These are phyloP conservation scores for Geotrypetes seraphini DNA, from an alignment of 2,797 vertebrate genomes.

Conservation along the genomic window DNA sequence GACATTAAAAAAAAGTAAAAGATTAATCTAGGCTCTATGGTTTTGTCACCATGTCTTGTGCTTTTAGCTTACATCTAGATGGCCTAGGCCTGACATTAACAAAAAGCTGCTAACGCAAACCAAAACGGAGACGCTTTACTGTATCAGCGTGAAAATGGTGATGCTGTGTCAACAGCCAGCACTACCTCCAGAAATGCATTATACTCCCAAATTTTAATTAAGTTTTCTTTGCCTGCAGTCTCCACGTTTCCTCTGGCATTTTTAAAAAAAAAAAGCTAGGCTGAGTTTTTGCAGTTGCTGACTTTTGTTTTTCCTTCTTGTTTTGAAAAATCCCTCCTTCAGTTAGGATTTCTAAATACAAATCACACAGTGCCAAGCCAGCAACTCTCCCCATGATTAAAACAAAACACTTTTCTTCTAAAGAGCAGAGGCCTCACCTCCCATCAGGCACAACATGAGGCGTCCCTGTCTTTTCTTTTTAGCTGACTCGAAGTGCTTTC, in stretches of 20 bases:
- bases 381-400: slow-evolving; percentile 58
- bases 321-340: slow-evolving; percentile 51
- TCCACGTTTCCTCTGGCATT: slow-evolving; percentile 31
- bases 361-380: slow-evolving; percentile 38
- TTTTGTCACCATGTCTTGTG: too few relatives aligned
- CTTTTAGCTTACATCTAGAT: too few relatives aligned
- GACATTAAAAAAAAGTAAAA: too few relatives aligned
- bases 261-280: slow-evolving; percentile 33
- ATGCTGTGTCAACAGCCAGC: slow-evolving; percentile 20
- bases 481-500: slow-evolving; percentile 34
- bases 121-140: too few relatives aligned
- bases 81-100: too few relatives aligned
- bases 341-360: slow-evolving; percentile 24
- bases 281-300: slow-evolving; percentile 43
- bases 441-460: slow-evolving; percentile 32
- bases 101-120: background rate
- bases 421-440: slow-evolving; percentile 37
- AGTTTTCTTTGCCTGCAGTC: slow-evolving; percentile 35
- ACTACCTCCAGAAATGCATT: slow-evolving; percentile 10
- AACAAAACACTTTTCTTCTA: slow-evolving; percentile 53
- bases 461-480: slow-evolving; percentile 30
- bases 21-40: too few relatives aligned
- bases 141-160: slow-evolving; percentile 11
- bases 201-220: slow-evolving; percentile 33
- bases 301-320: slow-evolving; percentile 53